Evolutionary conservation across 2,113 vertebrate genomes (phyloP).

Genomic region (Furnarius figulus): DNA sequence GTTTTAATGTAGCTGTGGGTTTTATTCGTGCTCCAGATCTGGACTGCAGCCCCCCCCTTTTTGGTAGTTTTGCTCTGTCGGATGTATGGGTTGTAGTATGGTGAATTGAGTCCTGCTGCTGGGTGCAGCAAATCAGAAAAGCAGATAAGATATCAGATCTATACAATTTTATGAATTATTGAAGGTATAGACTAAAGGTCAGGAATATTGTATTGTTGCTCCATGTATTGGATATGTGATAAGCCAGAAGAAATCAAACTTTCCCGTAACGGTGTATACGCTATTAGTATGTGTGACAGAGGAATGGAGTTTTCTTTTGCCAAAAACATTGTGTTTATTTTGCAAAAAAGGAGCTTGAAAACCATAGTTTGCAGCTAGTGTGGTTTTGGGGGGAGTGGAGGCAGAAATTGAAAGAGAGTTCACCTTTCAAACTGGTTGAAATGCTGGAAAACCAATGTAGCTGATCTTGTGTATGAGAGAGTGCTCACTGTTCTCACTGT

Average conservation of each 20-base stretch:
- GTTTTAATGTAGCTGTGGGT: not conserved
- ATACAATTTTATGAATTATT: not conserved
- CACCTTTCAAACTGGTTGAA: not conserved
- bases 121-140: not conserved
- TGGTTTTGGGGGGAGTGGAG: not conserved
- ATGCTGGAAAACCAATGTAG: not conserved
- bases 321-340: not conserved
- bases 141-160: not conserved
- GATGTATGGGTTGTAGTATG: not conserved
- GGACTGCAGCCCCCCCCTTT: not conserved
- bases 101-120: not conserved
- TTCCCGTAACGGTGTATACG: not conserved
- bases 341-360: not conserved
- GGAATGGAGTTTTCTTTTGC: not conserved
- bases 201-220: not conserved
- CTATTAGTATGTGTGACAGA: not conserved
- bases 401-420: not conserved
- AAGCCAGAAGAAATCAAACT: conserved; percentile 1
- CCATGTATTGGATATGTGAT: not conserved
- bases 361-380: not conserved
- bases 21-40: not conserved
- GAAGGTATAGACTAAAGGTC: not conserved
- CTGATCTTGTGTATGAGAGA: not conserved
- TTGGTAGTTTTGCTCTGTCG: not conserved
- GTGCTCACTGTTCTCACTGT: not conserved